These are phyloP conservation scores for Pherbina coryleti DNA, from an alignment of 2,888 invertebrate genomes.

Conservation along the genomic window DNA sequence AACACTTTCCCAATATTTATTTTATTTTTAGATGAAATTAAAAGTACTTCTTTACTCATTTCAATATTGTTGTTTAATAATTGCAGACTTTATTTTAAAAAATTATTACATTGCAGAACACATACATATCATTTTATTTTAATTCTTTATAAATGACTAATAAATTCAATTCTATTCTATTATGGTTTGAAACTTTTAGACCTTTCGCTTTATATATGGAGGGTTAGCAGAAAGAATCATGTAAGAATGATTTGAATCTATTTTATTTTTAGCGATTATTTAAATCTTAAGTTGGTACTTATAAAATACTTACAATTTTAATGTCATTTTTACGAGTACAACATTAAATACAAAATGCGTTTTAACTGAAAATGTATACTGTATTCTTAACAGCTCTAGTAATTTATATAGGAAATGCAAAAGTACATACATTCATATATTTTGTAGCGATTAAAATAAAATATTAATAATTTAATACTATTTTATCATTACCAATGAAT, in stretches of 20 bases:
- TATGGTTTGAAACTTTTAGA: background rate
- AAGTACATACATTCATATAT: background rate
- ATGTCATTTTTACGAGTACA: slow-evolving; percentile 3
- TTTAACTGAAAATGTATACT: slow-evolving; percentile 8
- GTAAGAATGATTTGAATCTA: background rate
- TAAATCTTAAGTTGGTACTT: slow-evolving; percentile 15
- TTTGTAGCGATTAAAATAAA: background rate
- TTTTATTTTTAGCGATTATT: slow-evolving; percentile 11
- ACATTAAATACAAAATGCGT: slow-evolving; percentile 18
- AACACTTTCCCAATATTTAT: too few relatives aligned
- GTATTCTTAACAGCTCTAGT: background rate
- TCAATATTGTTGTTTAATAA: background rate
- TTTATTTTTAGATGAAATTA: too few relatives aligned
- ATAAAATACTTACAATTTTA: slow-evolving; percentile 7
- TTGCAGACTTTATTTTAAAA: slow-evolving; percentile 24
- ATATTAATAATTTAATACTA: slow-evolving; percentile 6
- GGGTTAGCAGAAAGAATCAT: background rate
- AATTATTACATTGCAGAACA: slow-evolving; percentile 19
- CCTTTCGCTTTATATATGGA: background rate
- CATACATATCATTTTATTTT: slow-evolving; percentile 29
- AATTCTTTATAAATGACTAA: slow-evolving; percentile 11
- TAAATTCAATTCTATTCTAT: slow-evolving; percentile 15
- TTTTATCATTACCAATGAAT: background rate
- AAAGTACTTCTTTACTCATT: too few relatives aligned
- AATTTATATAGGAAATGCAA: slow-evolving; percentile 8